Percentiles rank a stretch among this genome's conserved stretches.
These are phyloP conservation scores for Ischnus inquisitorius DNA, from an alignment of 2,888 invertebrate species.

Conservation along the genomic window DNA sequence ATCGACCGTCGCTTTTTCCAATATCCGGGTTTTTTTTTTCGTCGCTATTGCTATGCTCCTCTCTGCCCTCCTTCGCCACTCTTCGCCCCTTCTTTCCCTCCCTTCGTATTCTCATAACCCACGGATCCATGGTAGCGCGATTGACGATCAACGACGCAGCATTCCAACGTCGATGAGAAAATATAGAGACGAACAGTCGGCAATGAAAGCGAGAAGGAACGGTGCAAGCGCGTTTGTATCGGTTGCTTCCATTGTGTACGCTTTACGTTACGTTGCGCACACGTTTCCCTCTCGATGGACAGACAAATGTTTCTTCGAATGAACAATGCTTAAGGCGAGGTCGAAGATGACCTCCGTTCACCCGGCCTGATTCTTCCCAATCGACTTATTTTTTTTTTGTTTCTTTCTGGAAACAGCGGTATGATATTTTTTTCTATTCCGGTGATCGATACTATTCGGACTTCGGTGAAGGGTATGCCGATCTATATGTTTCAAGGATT, in stretches of 20 bases:
- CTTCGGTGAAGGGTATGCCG: background rate
- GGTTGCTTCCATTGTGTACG: slow-evolving; percentile 39
- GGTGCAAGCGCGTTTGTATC: slow-evolving; percentile 31
- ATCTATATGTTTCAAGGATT: background rate
- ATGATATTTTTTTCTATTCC: background rate
- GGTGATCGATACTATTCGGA: background rate
- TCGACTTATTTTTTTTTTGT: background rate
- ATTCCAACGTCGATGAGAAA: slow-evolving; percentile 28
- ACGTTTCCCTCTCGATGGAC: slow-evolving; percentile 10
- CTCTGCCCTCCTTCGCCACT: background rate
- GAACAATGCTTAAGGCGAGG: slow-evolving; percentile 4
- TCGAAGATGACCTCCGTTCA: background rate
- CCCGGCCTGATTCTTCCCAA: background rate
- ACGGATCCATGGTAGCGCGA: slow-evolving; percentile 3
- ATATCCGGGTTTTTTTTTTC: slow-evolving; percentile 24
- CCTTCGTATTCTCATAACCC: slow-evolving; percentile 29
- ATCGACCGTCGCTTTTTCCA: slow-evolving; percentile 23
- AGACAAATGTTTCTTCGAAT: slow-evolving; percentile 31
- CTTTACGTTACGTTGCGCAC: slow-evolving; percentile 38
- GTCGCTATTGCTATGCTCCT: background rate
- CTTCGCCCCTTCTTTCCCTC: slow-evolving; percentile 1
- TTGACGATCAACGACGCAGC: slow-evolving; percentile 10
- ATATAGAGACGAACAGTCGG: background rate
- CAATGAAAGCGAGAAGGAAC: slow-evolving; percentile 2
- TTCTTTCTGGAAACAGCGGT: background rate